Evolutionary conservation across 2,797 vertebrate genomes (phyloP).

Genomic region (Karalla daura): DNA sequence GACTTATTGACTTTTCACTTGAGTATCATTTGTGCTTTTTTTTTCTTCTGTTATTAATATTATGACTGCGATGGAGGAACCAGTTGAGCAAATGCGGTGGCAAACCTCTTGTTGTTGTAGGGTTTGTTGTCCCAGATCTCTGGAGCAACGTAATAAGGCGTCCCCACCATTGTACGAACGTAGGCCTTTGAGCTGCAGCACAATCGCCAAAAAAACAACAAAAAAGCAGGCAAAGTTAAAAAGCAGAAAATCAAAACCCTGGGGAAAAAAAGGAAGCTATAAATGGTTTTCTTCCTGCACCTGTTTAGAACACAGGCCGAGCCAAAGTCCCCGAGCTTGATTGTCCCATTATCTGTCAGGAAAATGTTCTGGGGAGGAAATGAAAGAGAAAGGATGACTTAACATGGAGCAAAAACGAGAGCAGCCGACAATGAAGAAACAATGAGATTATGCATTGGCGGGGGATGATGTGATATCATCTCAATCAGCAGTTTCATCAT

Average conservation of each 20-base stretch:
- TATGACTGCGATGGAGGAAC: not conserved
- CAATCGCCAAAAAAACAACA: slow-evolving; percentile 4
- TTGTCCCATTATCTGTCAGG: slow-evolving; percentile 87
- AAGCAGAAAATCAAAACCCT: slow-evolving; percentile 1
- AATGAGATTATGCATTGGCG: slow-evolving; percentile 29
- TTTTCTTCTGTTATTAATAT: too few relatives aligned
- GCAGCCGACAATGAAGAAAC: slow-evolving; percentile 12
- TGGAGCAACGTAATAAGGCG: slow-evolving; percentile 95
- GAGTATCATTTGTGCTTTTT: too few relatives aligned
- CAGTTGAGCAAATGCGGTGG: not conserved
- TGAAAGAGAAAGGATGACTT: slow-evolving; percentile 38
- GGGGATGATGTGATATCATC: slow-evolving; percentile 28
- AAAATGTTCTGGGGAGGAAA: slow-evolving; percentile 90
- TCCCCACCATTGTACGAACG: slow-evolving; percentile 91
- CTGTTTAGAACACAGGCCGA: slow-evolving; percentile 90
- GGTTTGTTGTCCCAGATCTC: slow-evolving; percentile 96
- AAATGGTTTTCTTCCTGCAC: slow-evolving; percentile 69
- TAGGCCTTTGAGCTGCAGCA: slow-evolving; percentile 85
- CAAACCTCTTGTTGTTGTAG: slow-evolving; percentile 97
- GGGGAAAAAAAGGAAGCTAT: not conserved
- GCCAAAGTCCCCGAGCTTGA: slow-evolving; percentile 96
- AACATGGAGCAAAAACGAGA: slow-evolving; percentile 27
- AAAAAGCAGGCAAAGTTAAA: not conserved
- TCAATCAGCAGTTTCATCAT: slow-evolving; percentile 31
- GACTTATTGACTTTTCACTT: not conserved